These are phyloP conservation scores for Bujurquina vittata DNA, from an alignment of 2,113 vertebrate genomes.

Conservation along the genomic window DNA sequence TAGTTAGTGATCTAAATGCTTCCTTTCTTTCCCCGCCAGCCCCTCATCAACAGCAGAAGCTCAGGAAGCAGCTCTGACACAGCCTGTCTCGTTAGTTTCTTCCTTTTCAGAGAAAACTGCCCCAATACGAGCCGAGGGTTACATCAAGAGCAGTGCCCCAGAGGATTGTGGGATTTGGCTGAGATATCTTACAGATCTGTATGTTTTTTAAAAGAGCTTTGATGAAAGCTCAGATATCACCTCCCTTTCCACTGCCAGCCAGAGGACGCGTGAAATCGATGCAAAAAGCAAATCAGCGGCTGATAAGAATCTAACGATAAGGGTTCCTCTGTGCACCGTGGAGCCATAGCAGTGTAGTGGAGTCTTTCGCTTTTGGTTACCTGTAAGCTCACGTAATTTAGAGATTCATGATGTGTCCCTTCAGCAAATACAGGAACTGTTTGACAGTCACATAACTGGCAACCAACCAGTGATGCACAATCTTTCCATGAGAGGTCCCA, in stretches of 20 bases:
- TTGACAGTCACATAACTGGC: neutral
- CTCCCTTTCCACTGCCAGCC: neutral
- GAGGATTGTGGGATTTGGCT: neutral
- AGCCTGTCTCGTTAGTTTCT: constrained; percentile 35
- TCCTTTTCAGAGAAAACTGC: constrained; percentile 4
- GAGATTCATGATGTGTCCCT: neutral
- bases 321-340: neutral
- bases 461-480: no score
- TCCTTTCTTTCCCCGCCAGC: neutral
- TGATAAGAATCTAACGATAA: neutral
- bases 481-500: no score
- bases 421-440: neutral
- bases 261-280: neutral
- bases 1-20: neutral
- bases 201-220: neutral
- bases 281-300: neutral
- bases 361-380: neutral
- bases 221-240: neutral
- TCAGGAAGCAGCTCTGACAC: neutral
- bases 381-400: rapidly evolving
- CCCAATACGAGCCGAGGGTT: constrained; percentile 11
- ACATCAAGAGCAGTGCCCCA: neutral
- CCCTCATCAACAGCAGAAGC: neutral
- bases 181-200: neutral
- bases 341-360: neutral